Percentiles rank a stretch among this genome's conserved stretches.
These are phyloP conservation scores for Polyommatus icarus DNA, from an alignment of 2,888 invertebrate species.

Conservation along the genomic window DNA sequence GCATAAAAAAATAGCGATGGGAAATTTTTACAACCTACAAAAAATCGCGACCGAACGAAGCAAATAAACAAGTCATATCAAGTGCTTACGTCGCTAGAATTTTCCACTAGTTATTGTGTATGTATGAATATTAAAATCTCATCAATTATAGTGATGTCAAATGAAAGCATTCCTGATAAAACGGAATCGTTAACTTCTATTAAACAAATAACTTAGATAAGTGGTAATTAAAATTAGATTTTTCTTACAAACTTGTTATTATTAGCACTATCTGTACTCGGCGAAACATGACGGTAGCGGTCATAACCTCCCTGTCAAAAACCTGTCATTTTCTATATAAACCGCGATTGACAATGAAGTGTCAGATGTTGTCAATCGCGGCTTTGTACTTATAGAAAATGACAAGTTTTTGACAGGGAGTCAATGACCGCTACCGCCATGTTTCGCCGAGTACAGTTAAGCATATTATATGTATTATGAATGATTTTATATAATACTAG, in stretches of 20 bases:
- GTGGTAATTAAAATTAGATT: background rate
- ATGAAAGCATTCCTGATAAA: conserved; percentile 22
- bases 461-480: too few species aligned
- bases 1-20: background rate
- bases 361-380: too few species aligned
- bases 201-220: conserved; percentile 16
- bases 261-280: too few species aligned
- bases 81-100: conserved; percentile 7
- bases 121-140: conserved; percentile 26
- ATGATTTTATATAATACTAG: too few species aligned
- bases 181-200: background rate
- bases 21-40: background rate
- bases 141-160: conserved; percentile 22
- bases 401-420: too few species aligned
- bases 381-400: too few species aligned
- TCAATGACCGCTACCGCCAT: too few species aligned
- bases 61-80: background rate
- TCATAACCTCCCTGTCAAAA: too few species aligned
- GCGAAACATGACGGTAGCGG: too few species aligned
- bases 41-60: background rate
- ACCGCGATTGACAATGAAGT: too few species aligned
- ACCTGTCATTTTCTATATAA: too few species aligned
- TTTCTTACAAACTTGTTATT: background rate
- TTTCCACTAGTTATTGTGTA: conserved; percentile 17
- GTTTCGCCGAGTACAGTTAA: too few species aligned